These are phyloP conservation scores for Monochamus alternatus DNA, from an alignment of 2,888 invertebrate genomes.

Conservation along the genomic window DNA sequence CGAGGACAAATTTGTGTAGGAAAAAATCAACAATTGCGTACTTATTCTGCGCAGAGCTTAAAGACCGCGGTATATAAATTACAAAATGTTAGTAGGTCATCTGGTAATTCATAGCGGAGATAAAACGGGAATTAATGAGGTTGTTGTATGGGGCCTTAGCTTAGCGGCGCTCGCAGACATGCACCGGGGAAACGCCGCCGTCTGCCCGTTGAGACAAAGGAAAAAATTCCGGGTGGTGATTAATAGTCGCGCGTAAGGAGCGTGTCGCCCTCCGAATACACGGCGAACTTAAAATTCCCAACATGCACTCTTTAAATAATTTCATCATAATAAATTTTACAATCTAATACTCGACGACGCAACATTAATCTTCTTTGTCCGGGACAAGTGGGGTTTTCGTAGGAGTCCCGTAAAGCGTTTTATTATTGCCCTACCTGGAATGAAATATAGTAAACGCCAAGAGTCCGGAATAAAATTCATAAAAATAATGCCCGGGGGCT, in stretches of 20 bases:
- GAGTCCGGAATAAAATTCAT: no score
- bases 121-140: neutral
- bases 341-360: slow-evolving; percentile 34
- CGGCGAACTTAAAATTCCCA: slow-evolving; percentile 29
- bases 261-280: slow-evolving; percentile 9
- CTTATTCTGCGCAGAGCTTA: no score
- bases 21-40: no score
- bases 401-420: slow-evolving; percentile 41
- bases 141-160: neutral
- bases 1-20: no score
- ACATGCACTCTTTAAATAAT: slow-evolving; percentile 30
- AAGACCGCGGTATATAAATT: no score
- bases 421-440: slow-evolving; percentile 34
- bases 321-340: slow-evolving; percentile 37
- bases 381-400: slow-evolving; percentile 38
- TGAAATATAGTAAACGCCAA: slow-evolving; percentile 27
- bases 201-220: neutral
- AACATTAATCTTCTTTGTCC: slow-evolving; percentile 39
- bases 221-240: slow-evolving; percentile 19
- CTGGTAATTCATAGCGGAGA: no score
- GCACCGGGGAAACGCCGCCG: neutral
- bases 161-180: neutral
- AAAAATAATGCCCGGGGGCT: no score
- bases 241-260: slow-evolving; percentile 13
- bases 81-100: no score